Conservation (phyloP, 2,797 vertebrate species). For the Muscicapa striata region DNA sequence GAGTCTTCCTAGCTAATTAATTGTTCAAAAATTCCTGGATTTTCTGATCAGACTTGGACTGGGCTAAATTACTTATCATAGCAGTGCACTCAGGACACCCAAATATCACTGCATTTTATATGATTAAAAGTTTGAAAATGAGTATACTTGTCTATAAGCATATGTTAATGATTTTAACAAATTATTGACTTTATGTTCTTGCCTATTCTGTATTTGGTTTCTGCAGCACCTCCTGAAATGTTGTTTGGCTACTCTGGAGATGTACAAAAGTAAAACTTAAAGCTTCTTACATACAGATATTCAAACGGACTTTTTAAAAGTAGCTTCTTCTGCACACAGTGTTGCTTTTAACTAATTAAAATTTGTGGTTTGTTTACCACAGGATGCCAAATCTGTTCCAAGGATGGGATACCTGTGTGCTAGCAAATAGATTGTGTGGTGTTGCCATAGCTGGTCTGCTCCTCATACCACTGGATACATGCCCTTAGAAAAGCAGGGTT, state of each 20-base stretch:
- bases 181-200: neutral
- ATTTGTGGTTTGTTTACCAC: neutral
- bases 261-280: neutral
- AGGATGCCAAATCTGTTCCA: neutral
- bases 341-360: neutral
- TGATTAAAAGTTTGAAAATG: neutral
- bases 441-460: neutral
- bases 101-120: neutral
- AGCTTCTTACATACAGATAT: neutral
- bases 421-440: neutral
- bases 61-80: neutral
- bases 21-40: neutral
- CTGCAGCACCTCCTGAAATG: neutral
- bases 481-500: neutral
- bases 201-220: neutral
- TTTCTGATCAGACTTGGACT: neutral
- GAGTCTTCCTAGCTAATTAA: neutral
- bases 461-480: fast-evolving
- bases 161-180: neutral
- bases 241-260: neutral
- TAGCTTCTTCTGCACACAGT: neutral
- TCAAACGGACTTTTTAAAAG: neutral
- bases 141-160: neutral
- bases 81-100: neutral
- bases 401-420: neutral